Conservation (phyloP, 2,113 vertebrate genomes). For the Procavia capensis region DNA sequence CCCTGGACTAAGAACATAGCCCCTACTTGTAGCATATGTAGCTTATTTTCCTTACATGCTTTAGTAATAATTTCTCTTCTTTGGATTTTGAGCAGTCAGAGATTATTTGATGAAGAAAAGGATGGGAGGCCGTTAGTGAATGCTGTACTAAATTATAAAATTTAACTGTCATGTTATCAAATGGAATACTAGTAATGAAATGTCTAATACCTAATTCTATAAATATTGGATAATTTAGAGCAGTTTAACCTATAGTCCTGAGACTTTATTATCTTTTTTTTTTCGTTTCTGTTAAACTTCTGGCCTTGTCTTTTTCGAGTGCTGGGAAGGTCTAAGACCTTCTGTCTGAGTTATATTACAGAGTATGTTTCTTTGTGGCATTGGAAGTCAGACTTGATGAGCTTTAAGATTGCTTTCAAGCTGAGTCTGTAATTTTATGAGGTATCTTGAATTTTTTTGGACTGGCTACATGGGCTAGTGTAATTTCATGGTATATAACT, state of each 20-base stretch:
- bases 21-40: neutral
- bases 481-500: constrained; percentile 8
- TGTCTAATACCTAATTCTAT: neutral
- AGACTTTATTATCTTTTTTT: neutral
- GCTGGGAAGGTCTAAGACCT: neutral
- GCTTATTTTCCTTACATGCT: neutral
- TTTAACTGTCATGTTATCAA: neutral
- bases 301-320: constrained; percentile 5
- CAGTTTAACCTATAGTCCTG: neutral
- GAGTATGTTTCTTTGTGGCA: neutral
- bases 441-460: neutral
- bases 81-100: constrained; percentile 21
- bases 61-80: neutral
- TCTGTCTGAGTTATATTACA: neutral
- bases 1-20: neutral
- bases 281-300: neutral
- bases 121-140: neutral
- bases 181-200: neutral
- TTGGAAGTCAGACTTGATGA: neutral
- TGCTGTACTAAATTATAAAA: constrained; percentile 19
- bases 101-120: neutral
- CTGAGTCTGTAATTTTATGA: neutral
- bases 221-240: neutral
- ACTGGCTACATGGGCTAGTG: neutral
- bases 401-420: neutral